Evolutionary conservation across 2,113 vertebrate genomes (phyloP).

Genomic region (Xiphophorus maculatus): DNA sequence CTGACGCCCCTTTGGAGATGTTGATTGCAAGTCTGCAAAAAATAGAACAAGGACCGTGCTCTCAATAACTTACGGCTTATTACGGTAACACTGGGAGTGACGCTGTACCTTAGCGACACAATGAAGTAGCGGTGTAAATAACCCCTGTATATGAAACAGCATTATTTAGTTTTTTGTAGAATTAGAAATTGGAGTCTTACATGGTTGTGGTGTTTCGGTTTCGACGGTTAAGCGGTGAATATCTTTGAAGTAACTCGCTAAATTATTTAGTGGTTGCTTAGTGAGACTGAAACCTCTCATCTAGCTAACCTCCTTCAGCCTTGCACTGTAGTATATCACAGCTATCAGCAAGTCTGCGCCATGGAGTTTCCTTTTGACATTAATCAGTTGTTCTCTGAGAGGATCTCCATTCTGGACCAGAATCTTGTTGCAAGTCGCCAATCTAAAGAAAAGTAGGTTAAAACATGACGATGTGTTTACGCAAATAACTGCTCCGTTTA

Average conservation of each 20-base stretch:
- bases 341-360: slow-evolving; percentile 15
- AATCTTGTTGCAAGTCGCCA: slow-evolving; percentile 62
- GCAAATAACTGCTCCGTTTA: neutral
- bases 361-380: slow-evolving; percentile 82
- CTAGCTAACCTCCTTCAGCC: slow-evolving; percentile 18
- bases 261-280: neutral
- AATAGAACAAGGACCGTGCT: neutral
- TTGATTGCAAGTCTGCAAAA: neutral
- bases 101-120: slow-evolving; percentile 27
- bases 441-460: slow-evolving; percentile 71
- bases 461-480: neutral
- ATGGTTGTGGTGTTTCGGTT: neutral
- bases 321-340: neutral
- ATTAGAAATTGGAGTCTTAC: neutral
- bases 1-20: neutral
- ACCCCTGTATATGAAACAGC: neutral
- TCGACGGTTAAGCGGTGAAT: neutral
- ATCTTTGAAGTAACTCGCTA: neutral
- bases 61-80: too few relatives aligned
- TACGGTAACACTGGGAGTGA: neutral
- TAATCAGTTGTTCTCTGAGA: slow-evolving; percentile 75
- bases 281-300: neutral
- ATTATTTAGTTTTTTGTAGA: neutral
- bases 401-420: slow-evolving; percentile 77
- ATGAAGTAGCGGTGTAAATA: slow-evolving; percentile 36